Base-by-base conservation (phyloP, 1,140 invertebrate genomes). In the Drosophila lini region DNA sequence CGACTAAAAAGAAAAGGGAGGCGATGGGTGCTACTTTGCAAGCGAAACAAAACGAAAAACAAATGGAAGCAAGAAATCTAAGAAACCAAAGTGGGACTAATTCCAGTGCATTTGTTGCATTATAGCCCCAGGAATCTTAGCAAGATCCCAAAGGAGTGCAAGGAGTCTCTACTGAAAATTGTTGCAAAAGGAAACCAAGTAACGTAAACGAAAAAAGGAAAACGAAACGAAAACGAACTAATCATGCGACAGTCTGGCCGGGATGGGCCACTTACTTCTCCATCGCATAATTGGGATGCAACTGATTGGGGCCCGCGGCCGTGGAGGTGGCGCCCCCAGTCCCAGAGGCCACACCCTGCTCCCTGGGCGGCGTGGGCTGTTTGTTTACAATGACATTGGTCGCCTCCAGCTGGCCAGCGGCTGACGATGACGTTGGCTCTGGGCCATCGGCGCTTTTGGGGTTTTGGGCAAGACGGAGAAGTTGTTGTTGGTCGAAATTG, bases 301-400 rank as follows among this genome's bases (percentile, higher is more conserved):
- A 42, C 36, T 89, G 80, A 55, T 41, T 67, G 25, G 81, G 69
- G 15, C 52, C 71, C 52, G 68, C 40, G 19, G 56, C 11, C 28
- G 70, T n/a, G 36, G 73, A 40, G 64, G 69, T 41, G 57, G 38
- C 44, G 44, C 62, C 41, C 32, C 22, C 41, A 48, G 36, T 56
- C 19, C 36, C 71, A 22, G 68, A 31, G 32, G 41, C 57, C 42
- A 57, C 74, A 34, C 50, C 60, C 41, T 74, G 67, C 2, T 88
- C 83, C 47, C 83, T 76, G 45, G 90, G 81, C 32, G 83, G 86
- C 28, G 90, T 82, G 34, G 90, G 90, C 56, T 91, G 83, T 59
- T 91, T 91, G 70, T 91, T 90, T 34, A 91, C 70, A 76, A 91
- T 91, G 34, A 91, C 83, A 80, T 90, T 91, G 34, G 71, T 36